Conservation (phyloP, 2,113 vertebrate species). For the Dolichallabes microphthalmus region DNA sequence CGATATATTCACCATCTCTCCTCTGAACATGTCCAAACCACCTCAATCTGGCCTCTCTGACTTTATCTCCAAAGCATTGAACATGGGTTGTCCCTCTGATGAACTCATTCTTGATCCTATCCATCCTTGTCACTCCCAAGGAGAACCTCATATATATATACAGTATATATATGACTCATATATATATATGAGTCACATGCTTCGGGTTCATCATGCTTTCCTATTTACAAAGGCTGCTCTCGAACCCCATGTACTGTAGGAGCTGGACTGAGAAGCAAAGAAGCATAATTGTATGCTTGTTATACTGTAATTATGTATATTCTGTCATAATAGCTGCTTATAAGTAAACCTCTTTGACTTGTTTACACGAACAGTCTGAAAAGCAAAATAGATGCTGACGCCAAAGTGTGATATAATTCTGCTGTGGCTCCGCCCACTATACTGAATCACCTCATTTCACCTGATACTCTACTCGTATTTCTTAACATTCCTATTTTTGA, state of each 20-base stretch:
- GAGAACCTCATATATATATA: no score
- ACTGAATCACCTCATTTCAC: neutral
- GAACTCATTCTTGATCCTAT: no score
- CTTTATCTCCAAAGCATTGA: no score
- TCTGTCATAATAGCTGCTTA: neutral
- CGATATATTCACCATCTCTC: no score
- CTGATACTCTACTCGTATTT: neutral
- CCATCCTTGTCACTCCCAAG: no score
- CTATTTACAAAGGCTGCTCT: neutral
- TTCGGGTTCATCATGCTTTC: neutral
- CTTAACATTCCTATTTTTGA: no score
- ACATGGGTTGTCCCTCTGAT: no score
- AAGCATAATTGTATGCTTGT: neutral
- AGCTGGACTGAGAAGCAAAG: neutral
- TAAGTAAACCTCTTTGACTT: neutral
- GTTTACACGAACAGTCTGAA: neutral
- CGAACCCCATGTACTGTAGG: neutral
- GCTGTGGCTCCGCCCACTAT: neutral
- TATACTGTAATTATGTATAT: neutral
- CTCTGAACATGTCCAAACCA: no score
- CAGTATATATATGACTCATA: no score
- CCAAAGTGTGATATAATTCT: neutral
- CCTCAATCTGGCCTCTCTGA: no score
- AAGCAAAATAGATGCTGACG: neutral
- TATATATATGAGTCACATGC: neutral